Evolutionary conservation across 1,140 invertebrate genomes (phyloP), one percentile per base, ranked within the genome.

Genomic region (Megathymus violae): DNA sequence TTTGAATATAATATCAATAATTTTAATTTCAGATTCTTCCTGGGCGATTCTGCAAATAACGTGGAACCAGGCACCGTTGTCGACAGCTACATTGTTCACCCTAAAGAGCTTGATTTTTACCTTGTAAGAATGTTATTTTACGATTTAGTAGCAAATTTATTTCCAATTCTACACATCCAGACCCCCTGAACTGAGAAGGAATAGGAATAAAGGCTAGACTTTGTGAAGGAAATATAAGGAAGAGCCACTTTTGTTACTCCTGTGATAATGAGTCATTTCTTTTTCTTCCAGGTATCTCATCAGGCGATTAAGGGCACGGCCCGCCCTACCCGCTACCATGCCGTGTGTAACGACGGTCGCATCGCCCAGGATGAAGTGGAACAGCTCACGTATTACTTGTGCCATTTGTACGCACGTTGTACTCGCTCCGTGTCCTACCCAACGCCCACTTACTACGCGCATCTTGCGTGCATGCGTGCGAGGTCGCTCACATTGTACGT

Each of bases 381-480:
- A 82, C 89, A 94, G 64, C 78, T 98, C 51, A 96, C 97, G 0
- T 98, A 96, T 89, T 95, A 96, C 78, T 86, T 99, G 13, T 99
- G 97, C 82, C 96, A 98, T 77, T 92, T 97, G 90, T 98, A 97
- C 85, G 93, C 95, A 1, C 93, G 97, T 11, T 99, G 97, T 82
- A 96, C 94, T 48, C 93, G 97, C 51, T 93, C 96, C 1, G 97
- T 99, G 0, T 97, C 96, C 9, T 98, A 98, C 92, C 97, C 97
- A 1, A 96, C 98, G 0, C 97, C 97, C 1, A 98, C 97, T 0
- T 98, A 98, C 88, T 98, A 98, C 88, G 97, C 97, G 16, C 97
- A 99, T 92, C 93, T 98, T 54, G 97, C 95, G n/a, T 97, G 97
- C 9, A 95, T 95, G 58, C 92, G 97, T 43, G 97, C 95, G 0